These are phyloP conservation scores for Poeciliopsis turneri DNA, from an alignment of 2,797 vertebrate genomes.

Conservation along the genomic window DNA sequence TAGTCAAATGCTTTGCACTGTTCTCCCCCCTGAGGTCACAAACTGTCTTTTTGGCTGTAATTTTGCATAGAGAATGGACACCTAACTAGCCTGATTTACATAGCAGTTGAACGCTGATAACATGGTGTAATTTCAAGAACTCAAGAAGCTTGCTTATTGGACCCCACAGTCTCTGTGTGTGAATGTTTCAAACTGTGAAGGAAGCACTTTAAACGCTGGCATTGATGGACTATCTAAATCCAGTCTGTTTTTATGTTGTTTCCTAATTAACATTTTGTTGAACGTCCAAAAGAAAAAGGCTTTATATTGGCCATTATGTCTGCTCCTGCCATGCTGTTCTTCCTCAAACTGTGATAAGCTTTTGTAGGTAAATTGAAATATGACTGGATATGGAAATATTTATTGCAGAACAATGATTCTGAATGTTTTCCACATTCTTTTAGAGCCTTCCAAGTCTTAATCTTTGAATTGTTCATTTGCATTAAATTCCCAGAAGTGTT, in stretches of 20 bases:
- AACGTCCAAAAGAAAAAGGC: neutral
- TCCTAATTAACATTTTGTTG: neutral
- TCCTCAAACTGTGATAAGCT: neutral
- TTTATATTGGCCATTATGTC: neutral
- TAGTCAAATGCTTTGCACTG: slow-evolving; percentile 56
- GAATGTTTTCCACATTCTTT: neutral
- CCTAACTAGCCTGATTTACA: slow-evolving; percentile 50
- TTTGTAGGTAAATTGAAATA: neutral
- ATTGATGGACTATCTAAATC: neutral
- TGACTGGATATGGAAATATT: slow-evolving; percentile 2
- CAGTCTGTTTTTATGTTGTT: neutral
- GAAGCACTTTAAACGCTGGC: neutral
- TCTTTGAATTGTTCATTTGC: neutral
- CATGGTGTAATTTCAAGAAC: slow-evolving; percentile 19
- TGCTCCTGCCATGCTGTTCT: neutral
- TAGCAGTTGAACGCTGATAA: slow-evolving; percentile 43
- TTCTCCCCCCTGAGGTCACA: slow-evolving; percentile 28
- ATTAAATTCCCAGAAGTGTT: neutral
- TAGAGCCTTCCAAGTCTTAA: neutral
- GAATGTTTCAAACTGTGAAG: neutral
- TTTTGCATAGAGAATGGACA: slow-evolving; percentile 58
- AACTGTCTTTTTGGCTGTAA: slow-evolving; percentile 37
- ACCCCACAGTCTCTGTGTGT: neutral
- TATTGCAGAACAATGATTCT: neutral
- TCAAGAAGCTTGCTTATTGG: slow-evolving; percentile 3